A percentile compares a stretch with the other conserved stretches of the same genome.
phyloP scores from a whole-genome alignment of 2,113 vertebrate genomes.

The mouse (Mus musculus) region DNA sequence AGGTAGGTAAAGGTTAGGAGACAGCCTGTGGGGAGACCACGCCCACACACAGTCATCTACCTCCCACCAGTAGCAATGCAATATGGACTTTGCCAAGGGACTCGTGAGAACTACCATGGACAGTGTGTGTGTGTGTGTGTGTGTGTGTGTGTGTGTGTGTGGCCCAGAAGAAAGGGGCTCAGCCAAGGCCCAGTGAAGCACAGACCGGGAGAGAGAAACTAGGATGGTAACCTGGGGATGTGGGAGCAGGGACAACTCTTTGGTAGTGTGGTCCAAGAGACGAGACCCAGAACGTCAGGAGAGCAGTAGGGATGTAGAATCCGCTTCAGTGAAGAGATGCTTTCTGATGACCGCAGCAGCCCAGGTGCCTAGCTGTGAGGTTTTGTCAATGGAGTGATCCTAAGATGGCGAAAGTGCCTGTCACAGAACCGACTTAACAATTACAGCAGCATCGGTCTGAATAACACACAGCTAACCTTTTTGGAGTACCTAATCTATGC shows the following conservation, averaged over 20 bases:
- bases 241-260: background rate
- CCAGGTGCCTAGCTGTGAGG: background rate
- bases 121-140: too few relatives aligned
- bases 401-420: accelerated
- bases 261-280: background rate
- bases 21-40: accelerated
- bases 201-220: background rate
- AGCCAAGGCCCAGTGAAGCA: background rate
- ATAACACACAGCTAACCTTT: background rate
- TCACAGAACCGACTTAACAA: accelerated
- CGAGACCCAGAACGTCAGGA: accelerated
- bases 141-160: too few relatives aligned
- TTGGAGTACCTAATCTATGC: accelerated
- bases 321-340: background rate
- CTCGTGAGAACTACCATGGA: background rate
- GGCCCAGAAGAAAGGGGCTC: background rate
- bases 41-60: background rate
- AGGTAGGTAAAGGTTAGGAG: background rate
- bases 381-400: too few relatives aligned
- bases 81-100: too few relatives aligned
- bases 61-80: accelerated
- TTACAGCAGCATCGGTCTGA: background rate
- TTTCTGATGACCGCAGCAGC: background rate
- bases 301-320: background rate
- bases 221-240: accelerated